Evolutionary conservation across 1,140 invertebrate genomes (phyloP).

Genomic region (Drosophila rufa): DNA sequence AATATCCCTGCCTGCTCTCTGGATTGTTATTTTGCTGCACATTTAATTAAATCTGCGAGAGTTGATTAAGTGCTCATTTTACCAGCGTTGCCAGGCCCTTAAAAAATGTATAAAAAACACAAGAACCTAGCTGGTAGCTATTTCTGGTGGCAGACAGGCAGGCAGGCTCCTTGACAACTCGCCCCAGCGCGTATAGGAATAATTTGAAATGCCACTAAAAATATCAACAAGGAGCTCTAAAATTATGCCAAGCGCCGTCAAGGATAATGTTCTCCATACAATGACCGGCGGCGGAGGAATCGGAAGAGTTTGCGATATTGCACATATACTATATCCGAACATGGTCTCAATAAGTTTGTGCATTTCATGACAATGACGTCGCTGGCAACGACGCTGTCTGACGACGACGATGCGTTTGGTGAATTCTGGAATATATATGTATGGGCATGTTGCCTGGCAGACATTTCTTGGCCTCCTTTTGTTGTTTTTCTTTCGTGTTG

Average conservation of each 20-base stretch:
- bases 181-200: slow-evolving; percentile 14
- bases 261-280: not conserved
- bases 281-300: not conserved
- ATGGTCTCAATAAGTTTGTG: slow-evolving; percentile 74
- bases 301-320: slow-evolving; percentile 40
- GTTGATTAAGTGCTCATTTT: slow-evolving; percentile 64
- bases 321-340: slow-evolving; percentile 50
- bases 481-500: slow-evolving; percentile 17
- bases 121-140: slow-evolving; percentile 19
- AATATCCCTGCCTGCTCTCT: slow-evolving; percentile 48
- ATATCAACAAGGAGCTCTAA: slow-evolving; percentile 56
- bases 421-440: slow-evolving; percentile 16
- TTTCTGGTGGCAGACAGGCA: slow-evolving; percentile 42
- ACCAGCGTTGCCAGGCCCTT: slow-evolving; percentile 13
- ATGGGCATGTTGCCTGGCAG: slow-evolving; percentile 19
- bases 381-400: slow-evolving; percentile 22
- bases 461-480: slow-evolving; percentile 45
- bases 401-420: slow-evolving; percentile 21
- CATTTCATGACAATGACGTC: slow-evolving; percentile 69
- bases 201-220: slow-evolving; percentile 73
- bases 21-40: slow-evolving; percentile 28
- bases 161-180: slow-evolving; percentile 30
- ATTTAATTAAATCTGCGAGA: slow-evolving; percentile 71
- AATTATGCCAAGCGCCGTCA: slow-evolving; percentile 51
- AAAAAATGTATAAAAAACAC: slow-evolving; percentile 3